Base-by-base conservation (phyloP, 1,140 invertebrate genomes). In the Zaprionus nigranus region DNA sequence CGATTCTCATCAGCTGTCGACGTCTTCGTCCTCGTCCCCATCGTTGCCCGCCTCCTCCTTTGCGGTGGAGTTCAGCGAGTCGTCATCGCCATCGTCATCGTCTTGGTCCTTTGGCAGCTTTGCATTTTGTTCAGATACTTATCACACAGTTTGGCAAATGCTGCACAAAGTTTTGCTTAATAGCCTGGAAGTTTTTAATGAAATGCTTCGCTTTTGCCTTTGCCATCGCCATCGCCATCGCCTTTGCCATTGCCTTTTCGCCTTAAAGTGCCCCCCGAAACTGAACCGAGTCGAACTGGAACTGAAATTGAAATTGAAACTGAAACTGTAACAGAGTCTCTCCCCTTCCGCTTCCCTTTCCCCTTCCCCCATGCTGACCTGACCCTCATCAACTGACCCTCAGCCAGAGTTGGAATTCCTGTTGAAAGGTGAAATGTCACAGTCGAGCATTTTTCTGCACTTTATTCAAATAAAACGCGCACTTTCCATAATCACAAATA, bases 121-220 rank as follows among this genome's bases (percentile, higher is more conserved):
- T 85, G 85, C 85, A 90, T 90, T 90, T 88, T 90, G 73, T 75
- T 90, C 81, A 90, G 85, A 90, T 90, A 90, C 85, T 90, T 90
- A 90, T 90, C 85, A 90, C 85, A 90, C 85, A 90, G 86, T 90
- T 90, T 90, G 85, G 79, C 85, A 90, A 86, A 90, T 85, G 85
- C 84, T 90, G 84, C 84, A 88, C 84, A 88, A 88, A 88, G 84
- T 88, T 90, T 90, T 90, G 85, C 85, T 90, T 90, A 90, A 90
- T 90, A 90, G 85, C 85, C 85, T 90, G 85, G 85, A 90, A 90
- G 85, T 90, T 90, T 90, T 90, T 90, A 90, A 90, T 90, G 85
- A 90, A 90, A 90, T 85, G 85, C 81, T 85, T 88, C 70, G 85
- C 81, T 58, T 60, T 78, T 67, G 61, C 57, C 63, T 62, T 66